Conservation (phyloP, 1,140 invertebrate genomes). For the Megalonaias nervosa region DNA sequence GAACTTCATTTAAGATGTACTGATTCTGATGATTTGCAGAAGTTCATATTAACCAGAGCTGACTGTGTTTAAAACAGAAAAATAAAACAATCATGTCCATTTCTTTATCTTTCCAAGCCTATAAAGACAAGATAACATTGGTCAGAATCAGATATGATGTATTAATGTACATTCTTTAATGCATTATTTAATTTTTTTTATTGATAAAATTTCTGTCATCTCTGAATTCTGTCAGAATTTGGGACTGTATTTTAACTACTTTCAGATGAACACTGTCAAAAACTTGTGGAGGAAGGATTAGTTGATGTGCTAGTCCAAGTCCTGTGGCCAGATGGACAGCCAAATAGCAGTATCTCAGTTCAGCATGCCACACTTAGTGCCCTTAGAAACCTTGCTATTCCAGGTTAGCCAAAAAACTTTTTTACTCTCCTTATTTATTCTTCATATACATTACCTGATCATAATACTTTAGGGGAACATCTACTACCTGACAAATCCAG, state of each 20-base stretch:
- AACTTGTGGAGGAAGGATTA: constrained; percentile 86
- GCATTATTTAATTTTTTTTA: not conserved
- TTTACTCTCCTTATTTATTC: no score
- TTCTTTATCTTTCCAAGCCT: no score
- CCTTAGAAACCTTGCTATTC: constrained; percentile 86
- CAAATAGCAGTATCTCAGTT: constrained; percentile 76
- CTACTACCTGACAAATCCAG: no score
- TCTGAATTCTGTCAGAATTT: no score
- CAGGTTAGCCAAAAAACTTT: constrained; percentile 64
- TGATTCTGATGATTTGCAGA: no score
- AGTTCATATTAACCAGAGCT: no score
- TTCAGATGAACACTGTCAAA: constrained; percentile 83
- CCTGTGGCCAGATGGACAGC: constrained; percentile 58
- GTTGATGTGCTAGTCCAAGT: constrained; percentile 82
- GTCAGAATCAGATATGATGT: not conserved
- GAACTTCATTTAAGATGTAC: no score
- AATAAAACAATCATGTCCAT: no score
- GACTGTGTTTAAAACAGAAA: no score
- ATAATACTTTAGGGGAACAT: no score
- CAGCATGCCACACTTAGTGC: constrained; percentile 88
- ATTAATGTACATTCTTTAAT: not conserved
- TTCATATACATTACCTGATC: no score
- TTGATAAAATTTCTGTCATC: no score
- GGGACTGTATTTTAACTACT: constrained; percentile 12
- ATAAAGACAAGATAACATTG: not conserved